Evolutionary conservation across 92 coral and sea anemone genomes (phyloP), one percentile per base, ranked within the genome.

Genomic region (Zoanthus solanderi): DNA sequence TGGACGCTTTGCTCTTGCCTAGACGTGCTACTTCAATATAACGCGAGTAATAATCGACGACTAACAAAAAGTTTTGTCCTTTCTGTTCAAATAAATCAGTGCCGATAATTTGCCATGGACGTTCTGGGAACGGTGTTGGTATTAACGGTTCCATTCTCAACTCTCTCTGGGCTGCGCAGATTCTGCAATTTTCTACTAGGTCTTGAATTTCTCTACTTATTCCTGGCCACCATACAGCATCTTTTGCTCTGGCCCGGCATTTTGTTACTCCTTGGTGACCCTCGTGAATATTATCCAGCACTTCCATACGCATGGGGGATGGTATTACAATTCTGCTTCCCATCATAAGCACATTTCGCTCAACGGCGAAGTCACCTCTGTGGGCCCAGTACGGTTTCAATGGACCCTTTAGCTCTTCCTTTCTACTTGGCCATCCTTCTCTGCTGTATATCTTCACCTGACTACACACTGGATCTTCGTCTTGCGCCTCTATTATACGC

Each of bases 171-270:
- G 23, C 72, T 78, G 90, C 17, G 86, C 82, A 14, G 71, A 78
- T 42, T 68, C 14, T 42, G 78, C 58, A 10, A 18, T 23, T 77
- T 23, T 61, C 67, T n/a, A 85, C 83, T 80, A 71, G 65, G 57
- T 72, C 83, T 61, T 80, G 83, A 44, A 78, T 85, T 32, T 86
- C 90, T 28, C 75, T 77, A n/a, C 87, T 72, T 23, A 87, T 79
- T 29, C 93, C 93, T 23, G 23, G 23, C 23, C 23, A 23, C 23
- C 23, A 23, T 23, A 23, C 23, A 23, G 23, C 23, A 23, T 5
- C 47, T 10, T 76, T 61, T 28, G 83, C 75, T 72, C 68, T 17
- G 63, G 63, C 78, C 28, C 79, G 67, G 32, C 78, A 74, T 45
- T 78, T 48, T 46, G 84, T 50, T n/a, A 46, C 28, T n/a, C 76